Conservation (phyloP, 2,113 vertebrate species). For the Otocyon megalotis region DNA sequence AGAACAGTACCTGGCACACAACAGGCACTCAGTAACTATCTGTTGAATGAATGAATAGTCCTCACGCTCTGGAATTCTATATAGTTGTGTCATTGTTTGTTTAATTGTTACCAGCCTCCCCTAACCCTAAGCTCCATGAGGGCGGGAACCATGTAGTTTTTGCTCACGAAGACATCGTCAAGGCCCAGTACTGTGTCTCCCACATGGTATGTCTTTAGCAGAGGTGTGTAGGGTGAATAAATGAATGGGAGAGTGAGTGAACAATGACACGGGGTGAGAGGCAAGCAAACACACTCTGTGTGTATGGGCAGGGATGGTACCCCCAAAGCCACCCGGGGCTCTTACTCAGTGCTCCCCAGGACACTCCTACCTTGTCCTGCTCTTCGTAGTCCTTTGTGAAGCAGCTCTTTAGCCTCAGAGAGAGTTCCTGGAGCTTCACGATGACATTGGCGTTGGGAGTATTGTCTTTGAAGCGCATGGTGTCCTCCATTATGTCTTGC, state of each 20-base stretch:
- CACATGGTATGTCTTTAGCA: not conserved
- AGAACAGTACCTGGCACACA: not conserved
- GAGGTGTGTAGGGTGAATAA: not conserved
- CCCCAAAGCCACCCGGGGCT: not conserved
- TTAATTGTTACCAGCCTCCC: not conserved
- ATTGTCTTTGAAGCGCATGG: conserved; percentile 85
- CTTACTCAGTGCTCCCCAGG: not conserved
- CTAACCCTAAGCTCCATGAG: not conserved
- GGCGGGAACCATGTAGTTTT: not conserved
- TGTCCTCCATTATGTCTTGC: conserved; percentile 79
- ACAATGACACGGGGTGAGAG: not conserved
- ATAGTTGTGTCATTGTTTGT: not conserved
- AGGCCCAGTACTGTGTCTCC: not conserved
- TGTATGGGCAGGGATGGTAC: not conserved
- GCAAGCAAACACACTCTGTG: not conserved
- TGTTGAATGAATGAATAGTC: not conserved
- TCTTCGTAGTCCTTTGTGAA: conserved; percentile 78
- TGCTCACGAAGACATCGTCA: not conserved
- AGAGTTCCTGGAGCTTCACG: conserved; percentile 75
- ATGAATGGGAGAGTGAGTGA: not conserved
- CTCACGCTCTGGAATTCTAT: not conserved
- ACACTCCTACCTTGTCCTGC: conserved; percentile 80
- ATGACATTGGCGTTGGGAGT: conserved; percentile 75
- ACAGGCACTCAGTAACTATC: not conserved
- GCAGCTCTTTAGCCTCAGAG: conserved; percentile 77